These are phyloP conservation scores for Sebastes alutus DNA, from an alignment of 2,797 vertebrate genomes.

Conservation along the genomic window DNA sequence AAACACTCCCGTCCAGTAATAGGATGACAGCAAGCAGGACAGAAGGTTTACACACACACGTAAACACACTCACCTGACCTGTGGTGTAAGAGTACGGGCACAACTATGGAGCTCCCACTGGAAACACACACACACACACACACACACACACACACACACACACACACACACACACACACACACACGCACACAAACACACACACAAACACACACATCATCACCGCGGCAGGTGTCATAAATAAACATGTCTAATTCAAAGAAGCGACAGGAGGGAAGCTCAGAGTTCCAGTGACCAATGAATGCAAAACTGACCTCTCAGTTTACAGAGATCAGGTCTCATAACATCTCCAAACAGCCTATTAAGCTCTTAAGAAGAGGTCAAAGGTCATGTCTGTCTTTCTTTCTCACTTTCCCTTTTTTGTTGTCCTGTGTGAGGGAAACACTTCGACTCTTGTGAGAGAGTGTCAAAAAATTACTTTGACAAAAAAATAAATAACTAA, in stretches of 20 bases:
- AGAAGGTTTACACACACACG: background rate
- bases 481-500: background rate
- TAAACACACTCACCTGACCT: conserved; percentile 26
- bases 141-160: background rate
- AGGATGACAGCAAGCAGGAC: background rate
- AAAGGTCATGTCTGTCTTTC: conserved; percentile 26
- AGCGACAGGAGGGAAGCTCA: conserved; percentile 1
- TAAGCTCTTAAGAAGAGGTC: conserved; percentile 23
- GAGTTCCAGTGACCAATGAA: conserved; percentile 20
- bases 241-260: conserved; percentile 40
- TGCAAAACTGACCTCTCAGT: conserved; percentile 46
- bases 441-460: background rate
- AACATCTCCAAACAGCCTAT: conserved; percentile 50
- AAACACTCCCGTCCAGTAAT: conserved; percentile 8
- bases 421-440: background rate
- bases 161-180: background rate
- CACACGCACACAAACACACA: background rate
- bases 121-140: background rate
- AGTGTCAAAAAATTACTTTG: background rate
- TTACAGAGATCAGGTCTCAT: conserved; percentile 54
- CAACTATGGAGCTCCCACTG: background rate
- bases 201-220: conserved; percentile 24
- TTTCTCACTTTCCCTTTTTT: background rate
- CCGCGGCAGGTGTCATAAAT: conserved; percentile 41
- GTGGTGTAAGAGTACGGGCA: background rate